These are phyloP conservation scores for Melanaphis sacchari DNA, from an alignment of 1,140 invertebrate genomes.

Conservation along the genomic window DNA sequence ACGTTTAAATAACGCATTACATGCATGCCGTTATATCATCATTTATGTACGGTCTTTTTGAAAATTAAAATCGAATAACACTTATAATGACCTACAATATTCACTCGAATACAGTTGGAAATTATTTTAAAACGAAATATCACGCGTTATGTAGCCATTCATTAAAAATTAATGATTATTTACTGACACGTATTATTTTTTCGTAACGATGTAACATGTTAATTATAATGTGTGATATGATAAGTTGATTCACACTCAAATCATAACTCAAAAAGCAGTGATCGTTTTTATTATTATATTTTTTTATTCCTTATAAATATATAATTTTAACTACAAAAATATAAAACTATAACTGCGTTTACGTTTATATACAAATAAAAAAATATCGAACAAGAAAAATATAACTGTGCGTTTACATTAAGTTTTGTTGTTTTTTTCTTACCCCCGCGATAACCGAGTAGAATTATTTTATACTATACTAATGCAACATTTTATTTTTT, in stretches of 20 bases:
- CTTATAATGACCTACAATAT: too few relatives aligned
- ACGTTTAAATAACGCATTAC: not conserved
- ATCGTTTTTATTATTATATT: not conserved
- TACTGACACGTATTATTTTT: not conserved
- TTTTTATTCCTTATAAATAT: too few relatives aligned
- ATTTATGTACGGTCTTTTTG: not conserved
- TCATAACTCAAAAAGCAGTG: not conserved
- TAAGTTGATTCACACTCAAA: not conserved
- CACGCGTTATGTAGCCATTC: too few relatives aligned
- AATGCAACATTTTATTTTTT: not conserved
- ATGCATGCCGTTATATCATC: not conserved
- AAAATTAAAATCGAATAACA: not conserved
- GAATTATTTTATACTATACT: not conserved
- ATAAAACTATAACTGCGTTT: not conserved
- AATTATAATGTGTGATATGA: not conserved
- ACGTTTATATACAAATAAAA: not conserved
- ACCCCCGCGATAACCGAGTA: not conserved
- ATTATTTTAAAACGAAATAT: not conserved
- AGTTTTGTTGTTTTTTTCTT: not conserved
- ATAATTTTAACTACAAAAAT: too few relatives aligned
- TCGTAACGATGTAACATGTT: not conserved
- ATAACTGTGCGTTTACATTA: not conserved
- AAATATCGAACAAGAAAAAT: not conserved
- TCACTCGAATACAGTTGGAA: not conserved
- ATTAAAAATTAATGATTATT: not conserved